Conservation (phyloP, 2,797 vertebrate genomes). For the Thaleichthys pacificus region DNA sequence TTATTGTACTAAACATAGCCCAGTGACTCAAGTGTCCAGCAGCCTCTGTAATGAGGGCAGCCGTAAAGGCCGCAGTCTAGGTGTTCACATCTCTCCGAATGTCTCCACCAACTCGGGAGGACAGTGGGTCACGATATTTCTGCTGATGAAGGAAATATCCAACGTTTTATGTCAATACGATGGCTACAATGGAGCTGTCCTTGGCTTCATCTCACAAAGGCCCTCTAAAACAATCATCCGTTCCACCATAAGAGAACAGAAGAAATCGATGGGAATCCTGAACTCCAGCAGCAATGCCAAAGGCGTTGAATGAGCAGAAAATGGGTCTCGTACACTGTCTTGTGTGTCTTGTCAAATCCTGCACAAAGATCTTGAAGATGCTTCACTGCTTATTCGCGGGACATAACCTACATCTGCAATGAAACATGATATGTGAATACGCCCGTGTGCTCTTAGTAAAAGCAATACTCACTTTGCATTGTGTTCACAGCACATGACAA, state of each 20-base stretch:
- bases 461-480: not conserved
- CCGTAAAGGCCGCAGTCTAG: not conserved
- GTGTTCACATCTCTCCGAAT: not conserved
- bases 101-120: not conserved
- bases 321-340: no score
- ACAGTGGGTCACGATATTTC: not conserved
- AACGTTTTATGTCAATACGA: not conserved
- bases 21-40: not conserved
- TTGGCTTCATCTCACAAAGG: not conserved
- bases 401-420: no score
- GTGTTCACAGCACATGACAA: not conserved
- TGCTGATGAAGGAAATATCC: not conserved
- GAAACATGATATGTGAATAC: no score
- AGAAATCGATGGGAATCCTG: no score
- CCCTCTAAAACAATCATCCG: not conserved
- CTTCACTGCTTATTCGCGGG: no score
- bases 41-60: not conserved
- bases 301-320: no score
- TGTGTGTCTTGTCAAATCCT: no score
- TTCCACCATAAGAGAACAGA: no score
- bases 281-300: no score
- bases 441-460: not conserved
- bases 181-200: no score
- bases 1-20: not conserved
- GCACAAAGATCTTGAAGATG: no score